A percentile compares a stretch with the other conserved stretches of the same genome.
Conservation (phyloP, 2,113 vertebrate genomes). For the Bolborhynchus lineola region DNA sequence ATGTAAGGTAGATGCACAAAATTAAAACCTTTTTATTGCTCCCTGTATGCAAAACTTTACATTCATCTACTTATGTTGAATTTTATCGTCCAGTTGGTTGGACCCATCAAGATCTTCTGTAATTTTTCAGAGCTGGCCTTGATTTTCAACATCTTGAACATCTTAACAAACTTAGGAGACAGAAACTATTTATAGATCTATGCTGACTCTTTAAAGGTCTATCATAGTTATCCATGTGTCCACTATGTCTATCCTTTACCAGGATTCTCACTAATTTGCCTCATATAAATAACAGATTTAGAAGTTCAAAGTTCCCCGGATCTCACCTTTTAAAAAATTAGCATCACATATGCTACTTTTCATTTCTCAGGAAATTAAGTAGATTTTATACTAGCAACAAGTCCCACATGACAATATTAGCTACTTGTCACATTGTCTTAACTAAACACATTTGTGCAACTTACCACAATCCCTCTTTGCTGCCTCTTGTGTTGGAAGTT, state of each 20-base stretch:
- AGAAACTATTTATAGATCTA: not conserved
- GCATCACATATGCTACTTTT: not conserved
- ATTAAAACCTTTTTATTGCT: not conserved
- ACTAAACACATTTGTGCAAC: accelerated
- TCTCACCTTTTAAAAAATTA: not conserved
- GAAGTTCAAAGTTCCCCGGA: not conserved
- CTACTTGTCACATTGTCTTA: not conserved
- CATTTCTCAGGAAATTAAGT: not conserved
- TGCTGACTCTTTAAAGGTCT: not conserved
- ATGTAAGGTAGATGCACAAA: not conserved
- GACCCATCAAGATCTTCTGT: not conserved
- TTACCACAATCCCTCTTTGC: not conserved
- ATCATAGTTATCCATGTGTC: not conserved
- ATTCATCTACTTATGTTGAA: not conserved
- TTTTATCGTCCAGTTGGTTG: not conserved
- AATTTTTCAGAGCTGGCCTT: not conserved
- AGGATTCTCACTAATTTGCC: not conserved
- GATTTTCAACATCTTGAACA: not conserved
- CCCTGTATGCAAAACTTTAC: not conserved
- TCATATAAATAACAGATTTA: not conserved
- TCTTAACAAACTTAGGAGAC: not conserved
- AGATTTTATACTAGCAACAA: not conserved
- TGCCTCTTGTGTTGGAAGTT: not conserved
- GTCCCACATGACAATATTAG: not conserved
- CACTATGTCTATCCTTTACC: not conserved